These are phyloP conservation scores for Holothuria leucospilota DNA, from an alignment of 53 echinoderm and acorn worm species.

Conservation along the genomic window DNA sequence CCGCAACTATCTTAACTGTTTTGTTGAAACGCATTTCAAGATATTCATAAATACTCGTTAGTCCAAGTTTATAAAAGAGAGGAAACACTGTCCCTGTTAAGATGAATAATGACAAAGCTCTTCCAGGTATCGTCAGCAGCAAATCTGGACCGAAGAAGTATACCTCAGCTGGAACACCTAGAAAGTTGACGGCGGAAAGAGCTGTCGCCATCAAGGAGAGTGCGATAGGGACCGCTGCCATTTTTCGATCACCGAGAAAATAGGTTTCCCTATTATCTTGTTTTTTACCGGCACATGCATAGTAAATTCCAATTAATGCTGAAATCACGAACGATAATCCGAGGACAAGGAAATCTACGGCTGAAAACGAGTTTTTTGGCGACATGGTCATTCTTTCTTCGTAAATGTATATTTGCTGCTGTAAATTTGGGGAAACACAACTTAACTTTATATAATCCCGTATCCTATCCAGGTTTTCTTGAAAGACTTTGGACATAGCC, in stretches of 20 bases:
- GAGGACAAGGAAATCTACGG: too few relatives aligned
- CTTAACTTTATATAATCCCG: too few relatives aligned
- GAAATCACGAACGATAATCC: neutral
- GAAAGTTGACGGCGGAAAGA: conserved; percentile 10
- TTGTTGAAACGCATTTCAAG: neutral
- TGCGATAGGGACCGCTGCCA: neutral
- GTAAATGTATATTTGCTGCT: too few relatives aligned
- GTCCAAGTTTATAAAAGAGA: neutral
- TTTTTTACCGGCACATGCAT: neutral
- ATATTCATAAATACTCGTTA: conserved; percentile 39
- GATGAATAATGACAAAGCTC: neutral
- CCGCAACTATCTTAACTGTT: conserved; percentile 1
- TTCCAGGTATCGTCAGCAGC: conserved; percentile 17
- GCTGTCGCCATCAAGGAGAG: conserved; percentile 26
- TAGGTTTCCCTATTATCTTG: neutral
- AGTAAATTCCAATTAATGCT: conserved; percentile 31
- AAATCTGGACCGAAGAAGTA: conserved; percentile 33
- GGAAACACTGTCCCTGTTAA: neutral
- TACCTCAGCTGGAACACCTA: conserved; percentile 21
- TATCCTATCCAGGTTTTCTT: too few relatives aligned
- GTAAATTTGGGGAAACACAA: too few relatives aligned
- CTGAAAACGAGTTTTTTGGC: too few relatives aligned
- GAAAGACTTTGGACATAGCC: too few relatives aligned
- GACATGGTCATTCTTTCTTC: too few relatives aligned
- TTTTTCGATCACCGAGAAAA: conserved; percentile 18